Percentiles rank a stretch among this genome's conserved stretches.
These are phyloP conservation scores for Drosophila eugracilis DNA, from an alignment of 1,140 invertebrate species.

Conservation along the genomic window DNA sequence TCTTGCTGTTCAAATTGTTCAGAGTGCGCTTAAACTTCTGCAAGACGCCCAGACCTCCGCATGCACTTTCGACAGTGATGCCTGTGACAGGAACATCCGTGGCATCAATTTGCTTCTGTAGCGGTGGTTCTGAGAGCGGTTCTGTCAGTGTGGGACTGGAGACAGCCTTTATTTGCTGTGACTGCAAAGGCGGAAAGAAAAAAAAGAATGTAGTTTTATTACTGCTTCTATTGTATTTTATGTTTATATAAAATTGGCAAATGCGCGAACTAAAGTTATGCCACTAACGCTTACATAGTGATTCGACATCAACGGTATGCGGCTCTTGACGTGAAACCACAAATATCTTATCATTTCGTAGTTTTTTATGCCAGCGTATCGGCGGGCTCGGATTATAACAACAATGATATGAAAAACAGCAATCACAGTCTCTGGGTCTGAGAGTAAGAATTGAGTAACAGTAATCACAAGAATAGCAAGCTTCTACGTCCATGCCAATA, in stretches of 20 bases:
- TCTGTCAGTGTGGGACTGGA: slow-evolving; percentile 78
- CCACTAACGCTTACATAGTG: slow-evolving; percentile 38
- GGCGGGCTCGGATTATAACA: slow-evolving; percentile 20
- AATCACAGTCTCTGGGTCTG: slow-evolving; percentile 7
- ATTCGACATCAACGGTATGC: slow-evolving; percentile 9
- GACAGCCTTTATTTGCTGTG: slow-evolving; percentile 77
- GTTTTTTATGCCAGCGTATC: slow-evolving; percentile 7
- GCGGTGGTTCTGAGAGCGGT: slow-evolving; percentile 3
- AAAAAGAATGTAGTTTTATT: slow-evolving; percentile 3
- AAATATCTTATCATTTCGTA: slow-evolving; percentile 46
- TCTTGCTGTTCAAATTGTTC: slow-evolving; percentile 85
- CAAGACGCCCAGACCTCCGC: slow-evolving; percentile 85
- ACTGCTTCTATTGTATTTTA: not conserved
- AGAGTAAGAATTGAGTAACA: not conserved
- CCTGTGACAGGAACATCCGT: slow-evolving; percentile 10
- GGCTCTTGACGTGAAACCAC: slow-evolving; percentile 48
- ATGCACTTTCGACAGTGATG: not conserved
- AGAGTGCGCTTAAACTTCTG: slow-evolving; percentile 90
- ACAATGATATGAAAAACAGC: slow-evolving; percentile 9
- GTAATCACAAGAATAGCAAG: not conserved
- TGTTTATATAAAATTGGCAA: not conserved
- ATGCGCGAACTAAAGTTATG: no score
- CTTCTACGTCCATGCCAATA: no score
- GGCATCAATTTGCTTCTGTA: slow-evolving; percentile 17
- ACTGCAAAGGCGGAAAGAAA: slow-evolving; percentile 48